These are phyloP conservation scores for Rhynchomys soricoides DNA, from an alignment of 2,113 vertebrate species.

Conservation along the genomic window DNA sequence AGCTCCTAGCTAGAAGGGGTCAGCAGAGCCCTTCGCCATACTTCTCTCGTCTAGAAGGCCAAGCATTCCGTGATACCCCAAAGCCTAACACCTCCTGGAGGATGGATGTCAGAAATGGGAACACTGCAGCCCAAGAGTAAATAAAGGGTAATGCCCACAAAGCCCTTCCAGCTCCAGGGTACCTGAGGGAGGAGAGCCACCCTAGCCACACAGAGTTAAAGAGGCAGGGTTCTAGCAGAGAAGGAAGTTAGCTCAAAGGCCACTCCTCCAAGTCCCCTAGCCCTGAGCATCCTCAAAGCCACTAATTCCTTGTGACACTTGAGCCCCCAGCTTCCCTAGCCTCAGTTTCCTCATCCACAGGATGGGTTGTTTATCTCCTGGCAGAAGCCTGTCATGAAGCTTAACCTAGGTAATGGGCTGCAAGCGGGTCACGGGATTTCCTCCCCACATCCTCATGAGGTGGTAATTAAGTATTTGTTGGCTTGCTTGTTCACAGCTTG, in stretches of 20 bases:
- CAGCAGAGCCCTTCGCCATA: neutral
- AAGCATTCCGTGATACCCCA: neutral
- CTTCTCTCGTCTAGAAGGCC: neutral
- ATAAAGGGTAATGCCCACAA: neutral
- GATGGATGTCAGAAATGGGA: neutral
- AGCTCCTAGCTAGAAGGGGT: neutral
- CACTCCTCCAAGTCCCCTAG: neutral
- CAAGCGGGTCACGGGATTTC: conserved; percentile 8
- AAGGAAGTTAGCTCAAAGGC: conserved; percentile 50
- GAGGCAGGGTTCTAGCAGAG: neutral
- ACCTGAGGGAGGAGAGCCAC: neutral
- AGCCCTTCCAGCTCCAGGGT: neutral
- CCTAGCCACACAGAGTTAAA: neutral
- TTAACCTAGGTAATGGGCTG: neutral
- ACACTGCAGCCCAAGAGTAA: neutral
- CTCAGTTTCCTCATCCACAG: conserved; percentile 37
- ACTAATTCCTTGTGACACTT: neutral
- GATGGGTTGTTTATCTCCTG: neutral
- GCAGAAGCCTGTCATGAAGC: neutral
- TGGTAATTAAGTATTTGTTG: conserved; percentile 53
- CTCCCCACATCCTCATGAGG: neutral
- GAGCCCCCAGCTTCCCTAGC: neutral
- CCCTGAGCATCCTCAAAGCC: neutral
- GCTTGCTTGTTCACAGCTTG: conserved; percentile 19
- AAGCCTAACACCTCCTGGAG: neutral